Percentiles rank a stretch among this genome's conserved stretches.
Evolutionary conservation across 1,140 invertebrate genomes (phyloP).

Genomic region (Andrena cerasifolii): DNA sequence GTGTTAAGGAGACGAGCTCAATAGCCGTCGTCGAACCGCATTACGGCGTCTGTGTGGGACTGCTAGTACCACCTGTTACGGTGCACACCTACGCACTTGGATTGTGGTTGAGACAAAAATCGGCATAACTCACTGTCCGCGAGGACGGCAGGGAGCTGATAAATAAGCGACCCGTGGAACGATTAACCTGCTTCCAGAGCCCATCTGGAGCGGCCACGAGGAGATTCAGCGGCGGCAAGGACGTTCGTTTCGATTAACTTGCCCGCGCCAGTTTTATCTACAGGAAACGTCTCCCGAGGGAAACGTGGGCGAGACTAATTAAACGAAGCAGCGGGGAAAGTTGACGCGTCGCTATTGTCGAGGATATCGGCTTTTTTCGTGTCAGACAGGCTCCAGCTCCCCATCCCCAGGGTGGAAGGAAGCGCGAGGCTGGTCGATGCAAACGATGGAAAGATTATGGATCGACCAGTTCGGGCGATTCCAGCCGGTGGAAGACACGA

Average conservation of each 20-base stretch:
- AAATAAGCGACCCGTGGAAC: not conserved
- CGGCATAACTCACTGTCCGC: not conserved
- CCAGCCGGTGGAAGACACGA: not conserved
- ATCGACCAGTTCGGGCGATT: no score
- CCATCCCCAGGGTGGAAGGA: not conserved
- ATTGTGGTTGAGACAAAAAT: no score
- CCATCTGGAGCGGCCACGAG: no score
- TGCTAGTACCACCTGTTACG: constrained; percentile 56
- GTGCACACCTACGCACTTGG: constrained; percentile 29
- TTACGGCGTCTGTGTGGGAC: constrained; percentile 35
- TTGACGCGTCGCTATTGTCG: constrained; percentile 44
- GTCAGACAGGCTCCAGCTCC: not conserved
- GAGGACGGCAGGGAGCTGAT: not conserved
- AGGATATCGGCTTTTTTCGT: constrained; percentile 17
- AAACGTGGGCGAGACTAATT: constrained; percentile 36
- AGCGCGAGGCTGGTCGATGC: constrained; percentile 10
- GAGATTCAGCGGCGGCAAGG: not conserved
- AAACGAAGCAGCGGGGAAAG: constrained; percentile 45
- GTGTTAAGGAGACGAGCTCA: constrained; percentile 27
- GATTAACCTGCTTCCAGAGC: no score
- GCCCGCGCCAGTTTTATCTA: not conserved
- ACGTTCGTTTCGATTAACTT: constrained; percentile 25
- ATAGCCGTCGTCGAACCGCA: constrained; percentile 47
- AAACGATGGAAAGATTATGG: constrained; percentile 26
- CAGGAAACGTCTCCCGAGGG: not conserved